phyloP scores from a whole-genome alignment of 2,888 invertebrate genomes.

The Pammene fasciana region DNA sequence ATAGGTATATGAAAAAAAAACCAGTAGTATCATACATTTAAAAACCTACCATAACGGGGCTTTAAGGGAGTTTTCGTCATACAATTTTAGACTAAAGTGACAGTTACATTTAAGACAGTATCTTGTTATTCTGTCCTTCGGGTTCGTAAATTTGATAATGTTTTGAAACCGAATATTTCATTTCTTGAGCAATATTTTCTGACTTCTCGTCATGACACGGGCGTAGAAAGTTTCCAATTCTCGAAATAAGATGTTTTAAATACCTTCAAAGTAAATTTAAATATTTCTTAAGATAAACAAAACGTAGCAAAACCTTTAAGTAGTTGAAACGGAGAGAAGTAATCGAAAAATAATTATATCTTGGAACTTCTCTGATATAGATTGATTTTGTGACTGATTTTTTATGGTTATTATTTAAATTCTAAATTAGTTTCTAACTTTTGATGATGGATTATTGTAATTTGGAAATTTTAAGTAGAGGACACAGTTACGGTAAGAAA shows the following conservation, averaged over 20 bases:
- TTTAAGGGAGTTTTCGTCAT: background rate
- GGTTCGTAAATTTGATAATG: conserved; percentile 1
- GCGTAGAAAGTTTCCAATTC: conserved; percentile 4
- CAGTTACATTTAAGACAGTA: conserved; percentile 21
- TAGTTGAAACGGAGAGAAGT: background rate
- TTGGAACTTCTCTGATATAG: background rate
- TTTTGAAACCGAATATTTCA: conserved; percentile 8
- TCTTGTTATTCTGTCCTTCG: conserved; percentile 19
- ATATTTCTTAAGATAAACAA: background rate
- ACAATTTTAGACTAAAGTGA: conserved; percentile 30
- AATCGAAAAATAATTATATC: background rate
- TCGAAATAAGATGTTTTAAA: background rate
- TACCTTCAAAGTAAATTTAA: conserved; percentile 2
- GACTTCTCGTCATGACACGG: background rate
- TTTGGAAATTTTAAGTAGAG: too few species aligned
- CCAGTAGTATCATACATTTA: too few species aligned
- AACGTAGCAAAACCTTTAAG: background rate
- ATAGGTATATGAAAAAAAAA: too few species aligned
- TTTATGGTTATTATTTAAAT: too few species aligned
- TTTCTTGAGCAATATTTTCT: background rate
- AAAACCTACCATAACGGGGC: too few species aligned
- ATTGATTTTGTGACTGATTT: too few species aligned
- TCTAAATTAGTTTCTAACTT: too few species aligned
- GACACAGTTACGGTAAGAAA: too few species aligned
- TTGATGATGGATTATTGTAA: too few species aligned